phyloP scores from a whole-genome alignment of 2,888 invertebrate species.

The Drosophila colorata region DNA sequence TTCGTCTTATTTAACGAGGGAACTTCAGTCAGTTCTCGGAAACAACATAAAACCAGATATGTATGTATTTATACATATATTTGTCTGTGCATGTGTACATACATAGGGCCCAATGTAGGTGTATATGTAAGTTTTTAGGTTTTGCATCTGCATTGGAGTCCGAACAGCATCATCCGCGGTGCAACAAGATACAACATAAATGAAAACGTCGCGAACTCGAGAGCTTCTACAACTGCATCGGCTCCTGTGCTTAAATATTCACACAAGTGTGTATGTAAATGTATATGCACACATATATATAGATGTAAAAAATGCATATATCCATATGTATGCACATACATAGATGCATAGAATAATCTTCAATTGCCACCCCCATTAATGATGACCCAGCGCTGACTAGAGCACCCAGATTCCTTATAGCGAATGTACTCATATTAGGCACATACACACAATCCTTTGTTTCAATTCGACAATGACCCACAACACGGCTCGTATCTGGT shows the following conservation, averaged over 20 bases:
- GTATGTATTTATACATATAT: slow-evolving; percentile 6
- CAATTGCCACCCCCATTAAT: too few relatives aligned
- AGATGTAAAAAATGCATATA: background rate
- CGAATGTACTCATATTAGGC: too few relatives aligned
- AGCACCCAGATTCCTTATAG: too few relatives aligned
- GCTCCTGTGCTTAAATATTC: slow-evolving; percentile 2
- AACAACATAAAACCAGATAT: slow-evolving; percentile 70
- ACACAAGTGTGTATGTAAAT: background rate
- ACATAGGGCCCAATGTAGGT: background rate
- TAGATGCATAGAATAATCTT: too few relatives aligned
- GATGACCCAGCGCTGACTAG: too few relatives aligned
- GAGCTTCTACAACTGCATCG: slow-evolving; percentile 1
- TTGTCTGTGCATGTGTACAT: slow-evolving; percentile 1
- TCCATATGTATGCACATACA: background rate
- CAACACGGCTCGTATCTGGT: too few relatives aligned
- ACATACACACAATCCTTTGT: too few relatives aligned
- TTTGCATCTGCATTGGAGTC: slow-evolving; percentile 38
- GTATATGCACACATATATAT: slow-evolving; percentile 10
- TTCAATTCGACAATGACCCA: too few relatives aligned
- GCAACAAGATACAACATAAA: slow-evolving; percentile 20
- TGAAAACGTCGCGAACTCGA: slow-evolving; percentile 21
- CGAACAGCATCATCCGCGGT: slow-evolving; percentile 33
- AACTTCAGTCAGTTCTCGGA: slow-evolving; percentile 67
- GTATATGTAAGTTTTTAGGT: slow-evolving; percentile 23
- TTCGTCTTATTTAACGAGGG: slow-evolving; percentile 68